Evolutionary conservation across 2,113 vertebrate species (phyloP).

Genomic region (Strix aluco): DNA sequence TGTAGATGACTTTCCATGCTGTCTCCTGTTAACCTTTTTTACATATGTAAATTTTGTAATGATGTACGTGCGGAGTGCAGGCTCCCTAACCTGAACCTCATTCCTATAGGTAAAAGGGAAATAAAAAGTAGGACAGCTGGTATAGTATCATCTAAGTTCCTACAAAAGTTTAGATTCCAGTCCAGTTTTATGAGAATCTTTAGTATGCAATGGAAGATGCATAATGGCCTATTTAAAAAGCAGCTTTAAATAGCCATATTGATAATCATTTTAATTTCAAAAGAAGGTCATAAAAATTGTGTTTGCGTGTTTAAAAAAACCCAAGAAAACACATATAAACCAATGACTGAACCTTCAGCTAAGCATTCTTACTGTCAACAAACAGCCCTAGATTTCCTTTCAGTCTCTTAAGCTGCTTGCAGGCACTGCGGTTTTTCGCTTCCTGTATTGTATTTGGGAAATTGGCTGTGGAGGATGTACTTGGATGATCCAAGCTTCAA

Average conservation of each 20-base stretch:
- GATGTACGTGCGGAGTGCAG: neutral
- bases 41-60: neutral
- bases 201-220: neutral
- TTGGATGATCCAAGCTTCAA: neutral
- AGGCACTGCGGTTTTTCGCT: neutral
- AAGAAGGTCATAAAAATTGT: neutral
- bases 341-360: neutral
- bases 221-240: neutral
- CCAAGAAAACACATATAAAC: neutral
- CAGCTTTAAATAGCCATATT: neutral
- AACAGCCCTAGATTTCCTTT: neutral
- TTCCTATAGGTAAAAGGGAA: neutral
- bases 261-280: neutral
- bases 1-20: neutral
- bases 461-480: neutral
- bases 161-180: neutral
- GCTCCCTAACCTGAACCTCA: neutral
- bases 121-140: neutral
- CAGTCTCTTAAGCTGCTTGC: neutral
- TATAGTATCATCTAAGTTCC: neutral
- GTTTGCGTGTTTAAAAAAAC: neutral
- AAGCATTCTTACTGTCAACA: neutral
- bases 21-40: neutral
- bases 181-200: neutral
- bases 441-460: neutral